Percentiles rank a stretch among this genome's conserved stretches.
Evolutionary conservation across 2,797 vertebrate genomes (phyloP).

Genomic region (Vespertilio murinus): DNA sequence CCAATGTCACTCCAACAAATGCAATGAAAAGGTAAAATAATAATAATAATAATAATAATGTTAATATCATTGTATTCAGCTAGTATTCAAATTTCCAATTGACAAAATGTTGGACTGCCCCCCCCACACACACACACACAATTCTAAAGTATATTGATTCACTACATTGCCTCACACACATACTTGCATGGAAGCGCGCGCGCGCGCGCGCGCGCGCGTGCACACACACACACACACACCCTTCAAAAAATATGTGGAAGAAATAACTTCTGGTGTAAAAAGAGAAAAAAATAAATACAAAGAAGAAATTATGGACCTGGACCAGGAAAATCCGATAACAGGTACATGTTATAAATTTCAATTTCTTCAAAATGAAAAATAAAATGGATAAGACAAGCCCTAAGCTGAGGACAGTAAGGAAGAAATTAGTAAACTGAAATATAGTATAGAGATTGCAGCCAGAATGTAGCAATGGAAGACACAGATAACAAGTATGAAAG

Average conservation of each 20-base stretch:
- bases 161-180: no score
- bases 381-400: not conserved
- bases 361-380: constrained; percentile 43
- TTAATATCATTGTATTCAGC: not conserved
- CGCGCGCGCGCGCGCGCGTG: no score
- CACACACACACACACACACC: no score
- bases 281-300: not conserved
- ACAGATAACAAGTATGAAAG: not conserved
- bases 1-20: not conserved
- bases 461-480: not conserved
- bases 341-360: constrained; percentile 2
- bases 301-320: constrained; percentile 5
- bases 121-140: no score
- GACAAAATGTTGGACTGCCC: not conserved
- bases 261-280: constrained; percentile 18
- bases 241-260: not conserved
- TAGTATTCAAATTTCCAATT: not conserved
- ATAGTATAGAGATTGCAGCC: not conserved
- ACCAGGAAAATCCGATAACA: not conserved
- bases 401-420: not conserved
- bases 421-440: not conserved
- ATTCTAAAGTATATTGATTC: no score
- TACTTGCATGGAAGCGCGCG: no score
- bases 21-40: not conserved
- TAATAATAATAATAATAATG: not conserved